phyloP scores from a whole-genome alignment of 2,797 vertebrate species.

The Dermochelys coriacea region DNA sequence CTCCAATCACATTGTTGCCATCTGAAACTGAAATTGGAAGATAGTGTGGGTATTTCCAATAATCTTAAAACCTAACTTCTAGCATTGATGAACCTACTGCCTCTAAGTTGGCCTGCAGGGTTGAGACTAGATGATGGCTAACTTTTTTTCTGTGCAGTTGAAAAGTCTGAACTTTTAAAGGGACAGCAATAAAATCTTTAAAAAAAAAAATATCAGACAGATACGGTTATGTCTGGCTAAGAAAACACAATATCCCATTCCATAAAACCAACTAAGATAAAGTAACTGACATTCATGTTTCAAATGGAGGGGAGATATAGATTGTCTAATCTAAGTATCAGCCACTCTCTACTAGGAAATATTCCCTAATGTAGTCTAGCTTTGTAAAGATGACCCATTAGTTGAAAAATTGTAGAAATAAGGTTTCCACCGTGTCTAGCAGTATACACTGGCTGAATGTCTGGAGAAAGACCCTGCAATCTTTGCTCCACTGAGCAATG shows the following conservation, averaged over 20 bases:
- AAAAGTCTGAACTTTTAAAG: neutral
- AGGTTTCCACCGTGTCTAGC: neutral
- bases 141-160: neutral
- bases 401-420: neutral
- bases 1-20: conserved; percentile 77
- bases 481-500: neutral
- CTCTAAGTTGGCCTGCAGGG: neutral
- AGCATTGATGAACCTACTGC: neutral
- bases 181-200: neutral
- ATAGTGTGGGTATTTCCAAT: neutral
- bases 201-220: neutral
- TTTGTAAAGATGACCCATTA: neutral
- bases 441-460: neutral
- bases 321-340: neutral
- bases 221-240: neutral
- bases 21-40: conserved; percentile 81
- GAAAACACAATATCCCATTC: neutral
- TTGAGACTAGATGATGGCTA: neutral
- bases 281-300: neutral
- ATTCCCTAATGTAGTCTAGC: neutral
- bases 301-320: neutral
- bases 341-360: neutral
- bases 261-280: neutral
- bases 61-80: neutral
- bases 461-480: neutral